Conservation (phyloP, 2,888 invertebrate genomes). For the Platynereis dumerilii region DNA sequence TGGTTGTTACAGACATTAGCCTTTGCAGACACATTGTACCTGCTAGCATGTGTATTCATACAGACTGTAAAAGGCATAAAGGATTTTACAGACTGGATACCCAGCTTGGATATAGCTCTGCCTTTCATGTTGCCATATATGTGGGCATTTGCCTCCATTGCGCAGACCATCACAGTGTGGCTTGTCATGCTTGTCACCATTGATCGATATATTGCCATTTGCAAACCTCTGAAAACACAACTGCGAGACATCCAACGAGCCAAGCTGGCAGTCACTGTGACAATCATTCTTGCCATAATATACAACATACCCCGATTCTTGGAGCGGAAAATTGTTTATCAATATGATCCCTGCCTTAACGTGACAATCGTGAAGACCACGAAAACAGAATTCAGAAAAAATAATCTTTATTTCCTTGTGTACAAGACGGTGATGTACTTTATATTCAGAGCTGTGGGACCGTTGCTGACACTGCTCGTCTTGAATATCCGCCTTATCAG, state of each 20-base stretch:
- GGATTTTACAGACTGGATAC: slow-evolving; percentile 33
- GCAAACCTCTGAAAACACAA: slow-evolving; percentile 33
- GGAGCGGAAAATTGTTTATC: slow-evolving; percentile 31
- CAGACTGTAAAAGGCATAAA: slow-evolving; percentile 34
- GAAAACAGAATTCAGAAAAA: slow-evolving; percentile 18
- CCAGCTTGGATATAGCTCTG: slow-evolving; percentile 20
- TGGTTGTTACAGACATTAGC: slow-evolving; percentile 39
- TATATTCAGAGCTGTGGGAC: slow-evolving; percentile 40
- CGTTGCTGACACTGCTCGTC: slow-evolving; percentile 34
- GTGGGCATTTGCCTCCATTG: slow-evolving; percentile 37
- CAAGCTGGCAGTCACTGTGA: slow-evolving; percentile 30
- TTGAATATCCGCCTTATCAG: slow-evolving; percentile 36
- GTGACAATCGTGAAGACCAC: slow-evolving; percentile 12
- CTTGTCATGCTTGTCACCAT: slow-evolving; percentile 38
- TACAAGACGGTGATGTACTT: slow-evolving; percentile 42
- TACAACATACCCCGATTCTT: slow-evolving; percentile 42
- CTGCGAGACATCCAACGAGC: slow-evolving; percentile 32
- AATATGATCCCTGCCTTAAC: slow-evolving; percentile 16
- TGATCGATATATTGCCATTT: slow-evolving; percentile 41
- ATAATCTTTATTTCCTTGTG: slow-evolving; percentile 37
- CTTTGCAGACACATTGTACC: slow-evolving; percentile 36
- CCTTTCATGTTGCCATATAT: slow-evolving; percentile 31
- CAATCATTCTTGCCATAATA: slow-evolving; percentile 32
- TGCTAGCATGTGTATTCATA: slow-evolving; percentile 36
- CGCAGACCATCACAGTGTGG: slow-evolving; percentile 41